Conservation (phyloP, 2,888 invertebrate species). For the Hipparchia semele region DNA sequence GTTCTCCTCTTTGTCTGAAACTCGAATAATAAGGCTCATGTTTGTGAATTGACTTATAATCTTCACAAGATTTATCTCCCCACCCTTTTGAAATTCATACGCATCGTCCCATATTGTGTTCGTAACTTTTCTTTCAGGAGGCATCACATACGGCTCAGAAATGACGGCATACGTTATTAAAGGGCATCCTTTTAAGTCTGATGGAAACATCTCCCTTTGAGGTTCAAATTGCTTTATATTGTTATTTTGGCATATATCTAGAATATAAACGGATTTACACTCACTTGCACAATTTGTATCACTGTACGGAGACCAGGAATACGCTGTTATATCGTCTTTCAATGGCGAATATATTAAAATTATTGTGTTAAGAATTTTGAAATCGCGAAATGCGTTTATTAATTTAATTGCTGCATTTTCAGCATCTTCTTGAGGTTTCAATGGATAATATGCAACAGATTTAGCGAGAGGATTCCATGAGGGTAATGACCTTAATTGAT, state of each 20-base stretch:
- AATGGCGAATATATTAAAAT: slow-evolving; percentile 65
- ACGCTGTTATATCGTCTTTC: slow-evolving; percentile 64
- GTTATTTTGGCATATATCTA: slow-evolving; percentile 68
- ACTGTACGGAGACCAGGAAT: slow-evolving; percentile 75
- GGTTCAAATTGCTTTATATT: slow-evolving; percentile 55
- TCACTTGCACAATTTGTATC: slow-evolving; percentile 68
- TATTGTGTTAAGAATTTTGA: slow-evolving; percentile 70
- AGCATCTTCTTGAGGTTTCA: slow-evolving; percentile 56
- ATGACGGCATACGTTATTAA: slow-evolving; percentile 68
- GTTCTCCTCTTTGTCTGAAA: slow-evolving; percentile 66
- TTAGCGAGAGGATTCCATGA: slow-evolving; percentile 82
- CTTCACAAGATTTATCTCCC: slow-evolving; percentile 75
- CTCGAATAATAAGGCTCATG: slow-evolving; percentile 68
- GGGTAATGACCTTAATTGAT: slow-evolving; percentile 74
- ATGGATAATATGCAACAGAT: slow-evolving; percentile 71
- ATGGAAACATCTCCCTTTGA: slow-evolving; percentile 67
- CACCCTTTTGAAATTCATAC: slow-evolving; percentile 68
- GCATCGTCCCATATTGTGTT: slow-evolving; percentile 58
- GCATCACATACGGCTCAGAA: slow-evolving; percentile 78
- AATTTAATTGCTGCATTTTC: slow-evolving; percentile 62
- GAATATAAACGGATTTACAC: slow-evolving; percentile 67
- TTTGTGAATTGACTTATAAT: slow-evolving; percentile 76
- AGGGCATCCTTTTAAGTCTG: slow-evolving; percentile 72
- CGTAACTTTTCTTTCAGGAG: slow-evolving; percentile 58
- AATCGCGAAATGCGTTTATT: slow-evolving; percentile 67